Conservation (phyloP, 1,140 invertebrate species). For the Danaus plexippus region DNA sequence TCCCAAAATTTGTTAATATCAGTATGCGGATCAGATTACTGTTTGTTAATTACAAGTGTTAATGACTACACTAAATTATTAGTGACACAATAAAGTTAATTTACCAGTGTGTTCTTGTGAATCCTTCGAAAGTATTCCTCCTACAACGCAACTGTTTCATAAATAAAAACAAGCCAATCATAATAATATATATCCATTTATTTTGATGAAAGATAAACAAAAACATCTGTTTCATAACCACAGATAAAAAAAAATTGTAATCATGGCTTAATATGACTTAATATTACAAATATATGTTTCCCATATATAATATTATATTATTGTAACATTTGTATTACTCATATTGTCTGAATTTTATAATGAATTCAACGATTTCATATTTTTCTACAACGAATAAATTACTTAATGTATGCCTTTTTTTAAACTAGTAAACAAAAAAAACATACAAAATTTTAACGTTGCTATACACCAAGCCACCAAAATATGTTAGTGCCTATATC, state of each 20-base stretch:
- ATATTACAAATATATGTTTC: slow-evolving; percentile 14
- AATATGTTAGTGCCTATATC: slow-evolving; percentile 26
- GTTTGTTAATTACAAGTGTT: too few relatives aligned
- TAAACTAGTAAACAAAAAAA: slow-evolving; percentile 25
- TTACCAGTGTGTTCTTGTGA: slow-evolving; percentile 22
- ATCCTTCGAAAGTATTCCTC: slow-evolving; percentile 25
- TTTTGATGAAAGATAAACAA: slow-evolving; percentile 20
- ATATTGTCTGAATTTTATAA: slow-evolving; percentile 33
- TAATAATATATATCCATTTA: slow-evolving; percentile 59
- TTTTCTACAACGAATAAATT: too few relatives aligned
- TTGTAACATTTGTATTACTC: slow-evolving; percentile 19
- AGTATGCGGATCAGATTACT: too few relatives aligned
- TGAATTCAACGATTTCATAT: too few relatives aligned
- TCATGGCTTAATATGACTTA: slow-evolving; percentile 15
- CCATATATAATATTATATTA: slow-evolving; percentile 11
- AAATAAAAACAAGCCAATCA: slow-evolving; percentile 61
- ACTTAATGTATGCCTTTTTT: not conserved
- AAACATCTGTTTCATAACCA: too few relatives aligned
- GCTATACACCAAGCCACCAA: slow-evolving; percentile 36
- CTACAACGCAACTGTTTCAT: slow-evolving; percentile 28
- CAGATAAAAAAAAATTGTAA: too few relatives aligned
- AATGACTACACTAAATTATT: too few relatives aligned
- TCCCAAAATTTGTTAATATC: too few relatives aligned
- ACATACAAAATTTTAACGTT: slow-evolving; percentile 22
- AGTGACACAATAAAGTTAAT: slow-evolving; percentile 12